These are phyloP conservation scores for Drosophila mimica DNA, from an alignment of 2,888 invertebrate species.

Conservation along the genomic window DNA sequence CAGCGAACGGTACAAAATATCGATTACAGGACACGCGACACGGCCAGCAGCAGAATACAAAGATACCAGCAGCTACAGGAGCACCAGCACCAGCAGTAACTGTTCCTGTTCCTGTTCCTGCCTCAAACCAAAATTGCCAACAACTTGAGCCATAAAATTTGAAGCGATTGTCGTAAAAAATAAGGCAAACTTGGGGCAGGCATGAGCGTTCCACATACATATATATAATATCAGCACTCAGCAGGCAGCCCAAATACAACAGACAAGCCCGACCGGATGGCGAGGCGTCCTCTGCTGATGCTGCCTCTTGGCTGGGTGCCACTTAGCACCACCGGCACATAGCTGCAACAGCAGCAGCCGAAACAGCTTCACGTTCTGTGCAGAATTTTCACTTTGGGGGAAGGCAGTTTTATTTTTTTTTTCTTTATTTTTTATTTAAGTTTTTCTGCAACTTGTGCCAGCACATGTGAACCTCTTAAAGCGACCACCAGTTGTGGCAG, in stretches of 20 bases:
- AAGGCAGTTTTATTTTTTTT: background rate
- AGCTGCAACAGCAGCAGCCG: constrained; percentile 31
- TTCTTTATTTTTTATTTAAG: constrained; percentile 23
- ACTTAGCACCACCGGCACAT: constrained; percentile 63
- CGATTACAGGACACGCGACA: constrained; percentile 63
- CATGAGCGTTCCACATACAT: constrained; percentile 13
- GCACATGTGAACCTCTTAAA: constrained; percentile 52
- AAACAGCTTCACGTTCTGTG: constrained; percentile 35
- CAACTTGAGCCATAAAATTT: constrained; percentile 74
- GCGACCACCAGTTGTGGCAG: constrained; percentile 57
- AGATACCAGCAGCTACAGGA: constrained; percentile 25
- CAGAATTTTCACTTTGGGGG: constrained; percentile 61
- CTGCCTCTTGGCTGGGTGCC: constrained; percentile 65
- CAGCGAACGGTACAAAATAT: constrained; percentile 47
- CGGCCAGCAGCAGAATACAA: constrained; percentile 7
- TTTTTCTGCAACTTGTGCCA: constrained; percentile 51
- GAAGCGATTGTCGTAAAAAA: constrained; percentile 68
- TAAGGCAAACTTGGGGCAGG: constrained; percentile 38
- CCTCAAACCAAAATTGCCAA: constrained; percentile 53
- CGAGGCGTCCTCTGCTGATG: constrained; percentile 39
- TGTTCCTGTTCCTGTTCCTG: constrained; percentile 20
- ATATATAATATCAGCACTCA: constrained; percentile 44
- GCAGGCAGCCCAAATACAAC: constrained; percentile 32
- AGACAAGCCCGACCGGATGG: constrained; percentile 1
- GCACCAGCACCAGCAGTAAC: constrained; percentile 22